Conservation (phyloP, 1,140 invertebrate genomes). For the Hyles vespertilio region DNA sequence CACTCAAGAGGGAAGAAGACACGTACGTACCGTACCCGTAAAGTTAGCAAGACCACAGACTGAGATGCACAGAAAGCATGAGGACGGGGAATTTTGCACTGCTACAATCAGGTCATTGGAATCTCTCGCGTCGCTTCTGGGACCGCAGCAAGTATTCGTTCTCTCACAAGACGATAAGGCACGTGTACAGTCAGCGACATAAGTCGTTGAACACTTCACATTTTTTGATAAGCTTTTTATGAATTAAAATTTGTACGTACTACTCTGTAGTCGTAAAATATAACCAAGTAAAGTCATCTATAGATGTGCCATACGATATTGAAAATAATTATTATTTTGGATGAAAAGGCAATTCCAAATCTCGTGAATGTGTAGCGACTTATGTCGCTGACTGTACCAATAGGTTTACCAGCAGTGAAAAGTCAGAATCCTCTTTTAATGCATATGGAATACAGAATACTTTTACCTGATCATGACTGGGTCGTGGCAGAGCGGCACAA, state of each 20-base stretch:
- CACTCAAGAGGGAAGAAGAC: slow-evolving; percentile 32
- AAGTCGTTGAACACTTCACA: too few relatives aligned
- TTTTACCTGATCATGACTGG: slow-evolving; percentile 23
- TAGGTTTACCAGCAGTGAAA: slow-evolving; percentile 40
- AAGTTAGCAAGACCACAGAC: slow-evolving; percentile 39
- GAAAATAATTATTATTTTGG: too few relatives aligned
- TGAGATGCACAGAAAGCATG: slow-evolving; percentile 29
- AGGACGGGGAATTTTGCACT: slow-evolving; percentile 33
- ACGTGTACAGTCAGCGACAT: too few relatives aligned
- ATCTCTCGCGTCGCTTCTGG: slow-evolving; percentile 25
- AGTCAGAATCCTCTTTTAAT: slow-evolving; percentile 50
- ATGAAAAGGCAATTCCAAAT: too few relatives aligned
- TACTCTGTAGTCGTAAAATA: too few relatives aligned
- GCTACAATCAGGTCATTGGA: slow-evolving; percentile 30
- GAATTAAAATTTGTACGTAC: too few relatives aligned
- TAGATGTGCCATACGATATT: too few relatives aligned
- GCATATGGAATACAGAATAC: slow-evolving; percentile 60
- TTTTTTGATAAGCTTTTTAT: too few relatives aligned
- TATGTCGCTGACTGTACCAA: too few relatives aligned
- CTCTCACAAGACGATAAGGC: slow-evolving; percentile 42
- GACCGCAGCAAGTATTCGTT: slow-evolving; percentile 36
- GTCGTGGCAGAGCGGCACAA: slow-evolving; percentile 55
- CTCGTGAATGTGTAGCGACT: too few relatives aligned
- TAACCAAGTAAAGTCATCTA: too few relatives aligned
- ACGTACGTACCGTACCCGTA: slow-evolving; percentile 41